Evolutionary conservation across 2,888 invertebrate species (phyloP).

Genomic region (Eustalomyia histrio): DNA sequence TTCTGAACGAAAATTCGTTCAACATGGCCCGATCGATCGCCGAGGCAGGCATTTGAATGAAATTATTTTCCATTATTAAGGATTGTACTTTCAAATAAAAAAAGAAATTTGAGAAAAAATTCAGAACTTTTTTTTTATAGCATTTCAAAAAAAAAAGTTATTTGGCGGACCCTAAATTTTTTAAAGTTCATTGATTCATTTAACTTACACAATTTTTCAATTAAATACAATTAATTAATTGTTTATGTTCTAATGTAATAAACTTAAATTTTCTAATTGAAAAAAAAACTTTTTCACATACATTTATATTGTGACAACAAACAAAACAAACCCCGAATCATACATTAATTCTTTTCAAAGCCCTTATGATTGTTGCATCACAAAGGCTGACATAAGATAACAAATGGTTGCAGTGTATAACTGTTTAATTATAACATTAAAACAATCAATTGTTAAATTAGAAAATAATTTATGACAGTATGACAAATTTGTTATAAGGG

Average conservation of each 20-base stretch:
- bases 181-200: slow-evolving; percentile 43
- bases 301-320: slow-evolving; percentile 9
- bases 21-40: too few species aligned
- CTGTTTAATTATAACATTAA: slow-evolving; percentile 29
- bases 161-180: too few species aligned
- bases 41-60: too few species aligned
- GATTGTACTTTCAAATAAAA: too few species aligned
- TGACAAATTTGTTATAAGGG: slow-evolving; percentile 19
- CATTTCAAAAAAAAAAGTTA: too few species aligned
- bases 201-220: slow-evolving; percentile 18
- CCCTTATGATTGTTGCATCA: slow-evolving; percentile 28
- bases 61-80: too few species aligned
- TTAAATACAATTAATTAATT: slow-evolving; percentile 50
- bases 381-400: slow-evolving; percentile 15
- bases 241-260: slow-evolving; percentile 45
- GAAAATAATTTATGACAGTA: slow-evolving; percentile 11
- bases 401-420: slow-evolving; percentile 10
- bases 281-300: slow-evolving; percentile 36
- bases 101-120: too few species aligned
- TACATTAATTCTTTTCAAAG: slow-evolving; percentile 17
- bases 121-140: too few species aligned
- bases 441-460: slow-evolving; percentile 28
- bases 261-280: slow-evolving; percentile 49
- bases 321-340: neutral
- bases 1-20: too few species aligned